A percentile compares a stretch with the other conserved stretches of the same genome.
Evolutionary conservation across 1,140 invertebrate species (phyloP).

Genomic region (Cotesia vestalis): DNA sequence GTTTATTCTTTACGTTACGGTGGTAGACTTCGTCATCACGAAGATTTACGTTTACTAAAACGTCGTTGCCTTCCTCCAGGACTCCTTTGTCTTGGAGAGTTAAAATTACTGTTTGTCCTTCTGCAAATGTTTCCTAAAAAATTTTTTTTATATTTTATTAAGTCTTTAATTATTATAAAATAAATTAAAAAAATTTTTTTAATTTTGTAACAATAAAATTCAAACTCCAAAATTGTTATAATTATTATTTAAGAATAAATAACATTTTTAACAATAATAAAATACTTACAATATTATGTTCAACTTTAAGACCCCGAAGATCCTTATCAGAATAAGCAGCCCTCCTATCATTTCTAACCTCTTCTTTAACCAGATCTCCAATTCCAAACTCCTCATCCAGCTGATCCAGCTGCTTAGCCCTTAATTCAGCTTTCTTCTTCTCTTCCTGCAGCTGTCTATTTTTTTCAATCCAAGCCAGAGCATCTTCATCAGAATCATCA

Average conservation of each 20-base stretch:
- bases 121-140: conserved; percentile 74
- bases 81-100: conserved; percentile 94
- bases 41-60: conserved; percentile 96
- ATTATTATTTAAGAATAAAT: conserved; percentile 2
- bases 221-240: too few relatives aligned
- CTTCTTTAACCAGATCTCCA: conserved; percentile 81
- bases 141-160: conserved; percentile 5
- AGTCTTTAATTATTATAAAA: background rate
- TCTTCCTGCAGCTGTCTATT: conserved; percentile 81
- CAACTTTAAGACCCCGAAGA: conserved; percentile 86
- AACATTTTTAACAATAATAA: conserved; percentile 11
- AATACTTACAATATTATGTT: conserved; percentile 78
- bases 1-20: conserved; percentile 85
- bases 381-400: conserved; percentile 96
- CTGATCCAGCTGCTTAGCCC: conserved; percentile 92
- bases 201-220: too few relatives aligned
- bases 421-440: conserved; percentile 85
- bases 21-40: conserved; percentile 91
- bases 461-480: conserved; percentile 83
- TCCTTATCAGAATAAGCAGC: conserved; percentile 75
- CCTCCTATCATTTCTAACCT: conserved; percentile 72
- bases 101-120: conserved; percentile 87
- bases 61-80: conserved; percentile 86
- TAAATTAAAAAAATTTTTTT: too few relatives aligned
- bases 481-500: conserved; percentile 79